phyloP scores from a whole-genome alignment of 2,797 vertebrate species.

The Parauchenoglanis punctatus region DNA sequence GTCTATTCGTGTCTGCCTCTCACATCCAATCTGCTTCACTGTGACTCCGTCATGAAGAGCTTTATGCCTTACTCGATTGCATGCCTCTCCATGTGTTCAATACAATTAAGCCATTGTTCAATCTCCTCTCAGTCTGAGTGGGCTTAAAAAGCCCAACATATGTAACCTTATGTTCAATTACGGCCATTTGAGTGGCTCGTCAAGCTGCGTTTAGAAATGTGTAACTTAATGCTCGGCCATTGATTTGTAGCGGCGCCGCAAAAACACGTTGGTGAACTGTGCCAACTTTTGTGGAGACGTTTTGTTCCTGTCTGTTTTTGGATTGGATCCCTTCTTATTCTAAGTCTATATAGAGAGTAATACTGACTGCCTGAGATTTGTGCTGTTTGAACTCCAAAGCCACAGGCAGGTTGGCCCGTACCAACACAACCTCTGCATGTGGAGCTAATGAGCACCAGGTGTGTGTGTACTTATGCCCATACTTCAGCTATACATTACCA shows the following conservation, averaged over 20 bases:
- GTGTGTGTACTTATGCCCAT: slow-evolving; percentile 50
- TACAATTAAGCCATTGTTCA: slow-evolving; percentile 58
- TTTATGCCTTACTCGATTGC: slow-evolving; percentile 46
- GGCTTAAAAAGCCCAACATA: slow-evolving; percentile 52
- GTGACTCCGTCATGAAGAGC: slow-evolving; percentile 30
- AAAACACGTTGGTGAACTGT: slow-evolving; percentile 40
- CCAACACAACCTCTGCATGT: slow-evolving; percentile 70
- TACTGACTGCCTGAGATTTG: slow-evolving; percentile 63
- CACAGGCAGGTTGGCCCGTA: slow-evolving; percentile 68
- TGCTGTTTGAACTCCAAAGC: slow-evolving; percentile 71
- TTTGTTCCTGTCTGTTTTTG: slow-evolving; percentile 69
- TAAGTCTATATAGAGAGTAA: slow-evolving; percentile 64
- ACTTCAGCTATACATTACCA: slow-evolving; percentile 64
- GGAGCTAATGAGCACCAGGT: slow-evolving; percentile 72
- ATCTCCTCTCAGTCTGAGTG: slow-evolving; percentile 36
- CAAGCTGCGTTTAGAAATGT: slow-evolving; percentile 26
- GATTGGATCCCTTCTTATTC: slow-evolving; percentile 59
- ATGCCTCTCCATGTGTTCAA: slow-evolving; percentile 48
- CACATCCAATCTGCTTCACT: slow-evolving; percentile 33
- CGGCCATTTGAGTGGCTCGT: slow-evolving; percentile 40
- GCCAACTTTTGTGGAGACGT: slow-evolving; percentile 64
- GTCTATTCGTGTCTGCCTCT: slow-evolving; percentile 1
- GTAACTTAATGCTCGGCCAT: slow-evolving; percentile 63
- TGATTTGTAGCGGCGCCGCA: slow-evolving; percentile 63
- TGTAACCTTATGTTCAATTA: slow-evolving; percentile 54